phyloP scores from a whole-genome alignment of 2,797 vertebrate species.

The Sitta carolinensis region DNA sequence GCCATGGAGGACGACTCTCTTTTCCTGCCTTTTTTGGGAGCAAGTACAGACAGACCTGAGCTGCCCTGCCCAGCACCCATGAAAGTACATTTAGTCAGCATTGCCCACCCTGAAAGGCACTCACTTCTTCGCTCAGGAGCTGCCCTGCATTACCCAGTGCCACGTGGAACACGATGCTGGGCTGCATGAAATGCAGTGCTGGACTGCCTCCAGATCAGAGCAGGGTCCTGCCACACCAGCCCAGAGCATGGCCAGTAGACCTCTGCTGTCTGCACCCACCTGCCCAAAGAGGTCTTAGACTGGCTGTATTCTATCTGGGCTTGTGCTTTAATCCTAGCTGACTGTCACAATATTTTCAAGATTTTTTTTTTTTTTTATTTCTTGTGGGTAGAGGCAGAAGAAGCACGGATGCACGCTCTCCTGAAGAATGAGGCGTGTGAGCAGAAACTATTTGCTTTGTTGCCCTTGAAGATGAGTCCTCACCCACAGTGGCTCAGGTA shows the following conservation, averaged over 20 bases:
- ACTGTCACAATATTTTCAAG: neutral
- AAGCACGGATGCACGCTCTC: accelerated
- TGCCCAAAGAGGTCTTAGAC: neutral
- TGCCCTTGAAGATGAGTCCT: neutral
- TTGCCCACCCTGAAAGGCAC: neutral
- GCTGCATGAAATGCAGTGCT: neutral
- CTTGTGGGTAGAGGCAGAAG: neutral
- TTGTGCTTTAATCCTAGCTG: slow-evolving; percentile 1
- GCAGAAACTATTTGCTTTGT: neutral
- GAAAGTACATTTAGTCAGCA: accelerated
- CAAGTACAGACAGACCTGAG: neutral
- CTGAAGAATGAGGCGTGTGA: neutral
- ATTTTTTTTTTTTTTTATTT: neutral
- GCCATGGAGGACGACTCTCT: neutral
- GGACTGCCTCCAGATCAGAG: neutral
- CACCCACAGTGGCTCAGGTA: neutral
- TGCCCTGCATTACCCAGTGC: neutral
- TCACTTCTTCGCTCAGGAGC: neutral
- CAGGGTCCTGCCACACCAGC: neutral
- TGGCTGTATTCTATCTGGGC: neutral
- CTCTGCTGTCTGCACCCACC: neutral
- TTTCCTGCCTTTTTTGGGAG: neutral
- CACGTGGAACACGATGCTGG: accelerated
- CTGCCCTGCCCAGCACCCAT: neutral
- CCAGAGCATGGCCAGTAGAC: neutral